Evolutionary conservation across 2,113 vertebrate species (phyloP).

Genomic region (Desmodus rotundus): DNA sequence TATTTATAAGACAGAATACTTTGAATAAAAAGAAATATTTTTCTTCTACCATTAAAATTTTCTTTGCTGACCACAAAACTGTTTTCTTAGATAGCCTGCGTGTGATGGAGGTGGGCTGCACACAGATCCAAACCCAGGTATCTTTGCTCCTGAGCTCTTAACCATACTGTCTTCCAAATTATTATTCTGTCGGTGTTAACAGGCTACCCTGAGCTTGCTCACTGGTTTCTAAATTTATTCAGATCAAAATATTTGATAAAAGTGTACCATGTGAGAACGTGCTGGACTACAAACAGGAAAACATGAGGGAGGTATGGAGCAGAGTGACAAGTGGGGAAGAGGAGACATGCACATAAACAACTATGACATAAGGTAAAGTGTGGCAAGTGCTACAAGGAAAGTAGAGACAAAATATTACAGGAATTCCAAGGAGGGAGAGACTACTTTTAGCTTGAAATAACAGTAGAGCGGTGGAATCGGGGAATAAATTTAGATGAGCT

Average conservation of each 20-base stretch:
- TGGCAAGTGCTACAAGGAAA: background rate
- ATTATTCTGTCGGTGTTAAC: background rate
- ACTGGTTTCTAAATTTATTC: background rate
- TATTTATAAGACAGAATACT: background rate
- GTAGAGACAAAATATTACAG: background rate
- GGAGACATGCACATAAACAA: background rate
- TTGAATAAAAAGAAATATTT: background rate
- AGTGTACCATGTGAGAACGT: background rate
- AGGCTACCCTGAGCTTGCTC: background rate
- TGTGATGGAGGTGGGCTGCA: background rate
- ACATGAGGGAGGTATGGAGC: background rate
- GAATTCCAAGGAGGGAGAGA: background rate
- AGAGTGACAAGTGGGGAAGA: background rate
- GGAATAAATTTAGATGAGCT: background rate
- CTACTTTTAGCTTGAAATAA: background rate
- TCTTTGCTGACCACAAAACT: background rate
- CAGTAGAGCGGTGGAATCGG: background rate
- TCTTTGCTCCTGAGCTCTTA: background rate
- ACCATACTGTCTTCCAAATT: background rate
- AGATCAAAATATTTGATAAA: background rate
- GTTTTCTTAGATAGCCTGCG: background rate
- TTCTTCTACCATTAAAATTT: background rate
- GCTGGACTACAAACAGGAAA: background rate
- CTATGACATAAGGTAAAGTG: background rate
- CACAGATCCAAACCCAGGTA: background rate